Evolutionary conservation across 1,140 invertebrate species (phyloP).

Genomic region (Ganaspis sp.): DNA sequence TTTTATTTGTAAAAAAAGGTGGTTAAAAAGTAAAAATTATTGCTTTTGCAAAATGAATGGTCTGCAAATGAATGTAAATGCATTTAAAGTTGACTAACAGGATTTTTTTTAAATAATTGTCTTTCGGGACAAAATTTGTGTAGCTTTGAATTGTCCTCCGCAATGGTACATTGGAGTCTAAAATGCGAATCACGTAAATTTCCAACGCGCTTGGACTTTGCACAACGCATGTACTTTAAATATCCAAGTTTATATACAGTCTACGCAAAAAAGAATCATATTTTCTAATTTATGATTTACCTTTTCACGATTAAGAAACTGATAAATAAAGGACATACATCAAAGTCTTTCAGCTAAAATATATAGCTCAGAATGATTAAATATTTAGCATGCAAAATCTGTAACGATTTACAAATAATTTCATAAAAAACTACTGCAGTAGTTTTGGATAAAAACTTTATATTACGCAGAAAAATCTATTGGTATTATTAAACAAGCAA

Average conservation of each 20-base stretch:
- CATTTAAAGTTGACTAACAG: too few relatives aligned
- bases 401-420: neutral
- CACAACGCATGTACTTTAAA: neutral
- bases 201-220: constrained; percentile 8
- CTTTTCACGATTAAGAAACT: neutral
- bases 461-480: too few relatives aligned
- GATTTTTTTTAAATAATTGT: neutral
- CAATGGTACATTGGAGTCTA: neutral
- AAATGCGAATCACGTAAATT: constrained; percentile 17
- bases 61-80: too few relatives aligned
- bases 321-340: too few relatives aligned
- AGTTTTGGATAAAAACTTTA: too few relatives aligned
- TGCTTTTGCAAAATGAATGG: too few relatives aligned
- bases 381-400: neutral
- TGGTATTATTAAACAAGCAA: too few relatives aligned
- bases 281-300: constrained; percentile 8
- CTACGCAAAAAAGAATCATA: neutral
- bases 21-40: too few relatives aligned
- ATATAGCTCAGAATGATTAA: too few relatives aligned
- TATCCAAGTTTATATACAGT: constrained; percentile 18
- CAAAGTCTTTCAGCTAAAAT: too few relatives aligned
- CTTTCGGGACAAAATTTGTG: neutral
- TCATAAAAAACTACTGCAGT: neutral
- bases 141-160: neutral
- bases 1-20: too few relatives aligned